Conservation (phyloP, 2,888 invertebrate species). For the Nasonovia ribisnigri region DNA sequence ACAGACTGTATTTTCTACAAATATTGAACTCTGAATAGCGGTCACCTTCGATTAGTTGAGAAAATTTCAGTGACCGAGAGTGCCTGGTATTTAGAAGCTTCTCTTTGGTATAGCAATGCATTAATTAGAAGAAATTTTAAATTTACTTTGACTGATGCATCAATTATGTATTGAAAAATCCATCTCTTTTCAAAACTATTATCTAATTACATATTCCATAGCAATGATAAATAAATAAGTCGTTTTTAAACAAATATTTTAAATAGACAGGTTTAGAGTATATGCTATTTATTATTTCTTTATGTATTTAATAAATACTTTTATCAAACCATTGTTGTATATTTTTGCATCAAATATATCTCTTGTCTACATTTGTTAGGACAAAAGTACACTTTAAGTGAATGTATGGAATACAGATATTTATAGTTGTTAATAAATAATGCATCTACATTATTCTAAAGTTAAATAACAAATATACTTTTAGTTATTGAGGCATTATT, state of each 20-base stretch:
- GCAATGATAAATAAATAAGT: neutral
- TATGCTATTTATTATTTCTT: neutral
- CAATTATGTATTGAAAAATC: neutral
- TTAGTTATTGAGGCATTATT: too few relatives aligned
- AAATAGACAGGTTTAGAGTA: neutral
- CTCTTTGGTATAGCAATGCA: neutral
- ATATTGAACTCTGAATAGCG: too few relatives aligned
- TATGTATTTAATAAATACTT: neutral
- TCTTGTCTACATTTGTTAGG: neutral
- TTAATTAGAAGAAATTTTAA: too few relatives aligned
- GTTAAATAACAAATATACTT: neutral
- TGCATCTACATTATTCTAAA: neutral
- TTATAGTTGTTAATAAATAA: neutral
- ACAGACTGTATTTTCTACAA: too few relatives aligned
- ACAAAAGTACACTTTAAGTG: neutral
- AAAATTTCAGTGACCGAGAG: too few relatives aligned
- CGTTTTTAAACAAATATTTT: neutral
- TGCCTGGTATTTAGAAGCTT: too few relatives aligned
- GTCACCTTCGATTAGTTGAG: too few relatives aligned
- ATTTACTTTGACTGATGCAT: neutral
- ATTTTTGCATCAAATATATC: neutral
- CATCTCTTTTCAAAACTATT: neutral
- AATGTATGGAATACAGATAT: too few relatives aligned
- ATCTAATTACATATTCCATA: neutral
- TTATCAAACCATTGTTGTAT: neutral